phyloP scores from a whole-genome alignment of 2,113 vertebrate genomes.

The Phyllostomus hastatus region DNA sequence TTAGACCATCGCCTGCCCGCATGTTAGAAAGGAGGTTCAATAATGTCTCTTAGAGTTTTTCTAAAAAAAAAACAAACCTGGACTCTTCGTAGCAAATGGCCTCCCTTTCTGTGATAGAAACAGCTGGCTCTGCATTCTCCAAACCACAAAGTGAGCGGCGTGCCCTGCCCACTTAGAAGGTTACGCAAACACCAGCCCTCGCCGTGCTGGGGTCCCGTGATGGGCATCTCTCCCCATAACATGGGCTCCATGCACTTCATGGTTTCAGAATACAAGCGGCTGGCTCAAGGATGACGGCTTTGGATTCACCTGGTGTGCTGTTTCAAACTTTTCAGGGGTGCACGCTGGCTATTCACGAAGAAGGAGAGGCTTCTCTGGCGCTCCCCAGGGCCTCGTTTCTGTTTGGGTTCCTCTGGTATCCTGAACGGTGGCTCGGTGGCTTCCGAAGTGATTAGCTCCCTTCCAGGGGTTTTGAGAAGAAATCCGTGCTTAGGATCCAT shows the following conservation, averaged over 20 bases:
- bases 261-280: background rate
- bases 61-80: background rate
- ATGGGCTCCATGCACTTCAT: background rate
- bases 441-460: background rate
- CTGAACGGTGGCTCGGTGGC: background rate
- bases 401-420: background rate
- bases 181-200: background rate
- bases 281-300: background rate
- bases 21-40: background rate
- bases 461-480: background rate
- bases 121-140: too few species aligned
- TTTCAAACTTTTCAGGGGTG: background rate
- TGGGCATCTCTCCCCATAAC: rapidly evolving
- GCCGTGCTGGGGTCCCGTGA: rapidly evolving
- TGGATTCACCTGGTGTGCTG: background rate
- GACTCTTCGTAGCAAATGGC: background rate
- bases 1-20: conserved; percentile 38
- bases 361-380: background rate
- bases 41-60: background rate
- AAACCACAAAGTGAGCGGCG: rapidly evolving
- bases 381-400: background rate
- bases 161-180: rapidly evolving
- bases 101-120: background rate
- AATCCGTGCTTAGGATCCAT: background rate
- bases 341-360: background rate